Evolutionary conservation across 2,888 invertebrate species (phyloP), one percentile per base, ranked within the genome.

Genomic region (Marronus borbonicus): DNA sequence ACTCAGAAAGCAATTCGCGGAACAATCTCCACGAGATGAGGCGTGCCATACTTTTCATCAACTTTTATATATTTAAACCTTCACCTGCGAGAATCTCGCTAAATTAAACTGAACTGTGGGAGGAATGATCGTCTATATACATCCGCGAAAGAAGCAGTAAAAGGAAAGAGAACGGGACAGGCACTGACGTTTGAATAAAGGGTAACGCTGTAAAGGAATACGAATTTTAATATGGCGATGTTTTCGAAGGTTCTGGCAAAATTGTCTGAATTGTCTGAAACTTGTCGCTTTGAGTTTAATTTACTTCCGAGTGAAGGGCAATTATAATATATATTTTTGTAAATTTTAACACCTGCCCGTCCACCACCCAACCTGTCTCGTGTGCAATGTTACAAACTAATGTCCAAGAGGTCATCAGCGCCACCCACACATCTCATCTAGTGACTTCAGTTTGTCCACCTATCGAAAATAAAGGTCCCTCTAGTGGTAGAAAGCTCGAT

Each of bases 41-140:
- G 31, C 64, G 39, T 31, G 20, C 55, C 20, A 60, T 60, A 20
- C 64, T 36, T 64, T 64, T 64, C 64, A 64, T 64, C 64, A 64
- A 36, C n/a, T 64, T 36, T 31, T 64, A 64, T 64, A 64, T 64
- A 64, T 64, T 64, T 31, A 39, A 36, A 39, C 64, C 12, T 64
- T 64, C 14, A 64, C 64, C 64, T 64, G 64, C n/a, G 64, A 31
- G 36, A 64, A 64, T 64, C n/a, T 4, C n/a, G 12, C 36, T 36
- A 64, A 64, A 64, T 64, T 64, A 64, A 64, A 64, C 36, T 31
- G 36, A 64, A 36, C 36, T 39, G 64, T 31, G 31, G 36, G 36
- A 8, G 31, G 39, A 39, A 64, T 17, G 5, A 64, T 64, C 64
- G 36, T 36, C 12, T 14, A 17, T n/a, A 14, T 44, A 44, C 44